phyloP scores from a whole-genome alignment of 2,113 vertebrate genomes.

The Rhineura floridana region DNA sequence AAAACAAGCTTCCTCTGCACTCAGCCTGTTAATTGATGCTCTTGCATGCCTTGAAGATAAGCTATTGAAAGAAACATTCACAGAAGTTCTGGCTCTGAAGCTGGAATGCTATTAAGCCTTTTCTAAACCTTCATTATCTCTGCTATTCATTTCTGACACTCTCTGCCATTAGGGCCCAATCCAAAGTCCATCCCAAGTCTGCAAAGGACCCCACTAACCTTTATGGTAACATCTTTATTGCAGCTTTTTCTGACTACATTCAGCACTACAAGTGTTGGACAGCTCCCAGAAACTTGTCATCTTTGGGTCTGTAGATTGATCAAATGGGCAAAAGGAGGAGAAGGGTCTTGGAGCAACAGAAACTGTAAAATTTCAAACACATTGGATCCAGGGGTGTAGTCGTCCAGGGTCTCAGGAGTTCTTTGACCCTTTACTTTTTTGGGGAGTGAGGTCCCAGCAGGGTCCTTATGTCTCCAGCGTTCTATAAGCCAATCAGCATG shows the following conservation, averaged over 20 bases:
- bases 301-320: neutral
- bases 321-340: neutral
- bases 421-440: too few relatives aligned
- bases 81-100: slow-evolving; percentile 9
- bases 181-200: neutral
- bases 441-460: too few relatives aligned
- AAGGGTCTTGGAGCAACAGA: neutral
- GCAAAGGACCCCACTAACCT: neutral
- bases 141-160: slow-evolving; percentile 9
- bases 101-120: slow-evolving; percentile 18
- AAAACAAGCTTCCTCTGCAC: slow-evolving; percentile 1
- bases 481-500: too few relatives aligned
- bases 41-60: slow-evolving; percentile 24
- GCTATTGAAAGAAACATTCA: slow-evolving; percentile 14
- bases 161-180: slow-evolving; percentile 10
- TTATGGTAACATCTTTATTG: neutral
- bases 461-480: too few relatives aligned
- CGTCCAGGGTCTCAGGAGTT: too few relatives aligned
- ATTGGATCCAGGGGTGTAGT: neutral
- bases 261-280: neutral
- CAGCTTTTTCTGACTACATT: neutral
- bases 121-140: slow-evolving; percentile 24
- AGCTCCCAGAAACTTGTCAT: neutral
- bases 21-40: slow-evolving; percentile 17
- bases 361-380: neutral